Percentiles rank a stretch among this genome's conserved stretches.
Conservation (phyloP, 2,113 vertebrate species). For the Balaeniceps rex region DNA sequence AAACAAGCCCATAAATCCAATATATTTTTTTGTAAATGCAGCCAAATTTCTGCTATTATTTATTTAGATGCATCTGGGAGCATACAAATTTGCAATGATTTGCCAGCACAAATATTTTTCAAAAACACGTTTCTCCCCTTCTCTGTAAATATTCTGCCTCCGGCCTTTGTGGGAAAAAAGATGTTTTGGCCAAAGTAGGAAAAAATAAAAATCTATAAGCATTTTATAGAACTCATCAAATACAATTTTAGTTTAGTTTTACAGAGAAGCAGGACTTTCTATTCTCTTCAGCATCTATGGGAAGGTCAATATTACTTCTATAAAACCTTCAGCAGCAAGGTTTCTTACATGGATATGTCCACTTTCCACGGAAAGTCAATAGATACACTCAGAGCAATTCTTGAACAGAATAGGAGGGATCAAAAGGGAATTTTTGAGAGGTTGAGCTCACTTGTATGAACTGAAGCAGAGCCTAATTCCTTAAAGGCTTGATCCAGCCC, state of each 20-base stretch:
- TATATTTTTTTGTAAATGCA: not conserved
- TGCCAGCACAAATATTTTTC: constrained; percentile 12
- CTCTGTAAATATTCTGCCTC: constrained; percentile 5
- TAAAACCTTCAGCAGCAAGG: not conserved
- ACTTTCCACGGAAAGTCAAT: not conserved
- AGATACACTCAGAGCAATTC: not conserved
- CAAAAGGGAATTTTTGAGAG: not conserved
- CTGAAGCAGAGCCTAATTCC: not conserved
- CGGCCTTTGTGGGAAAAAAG: not conserved
- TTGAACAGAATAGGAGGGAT: not conserved
- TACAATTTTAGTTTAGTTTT: constrained; percentile 16
- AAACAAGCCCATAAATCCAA: not conserved
- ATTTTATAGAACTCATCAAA: constrained; percentile 44
- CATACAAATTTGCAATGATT: not conserved
- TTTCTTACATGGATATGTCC: not conserved
- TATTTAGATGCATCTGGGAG: constrained; percentile 25
- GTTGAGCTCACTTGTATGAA: not conserved
- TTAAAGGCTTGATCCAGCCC: not conserved
- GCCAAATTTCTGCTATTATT: constrained; percentile 7
- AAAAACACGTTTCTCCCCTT: not conserved
- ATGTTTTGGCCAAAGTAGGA: not conserved
- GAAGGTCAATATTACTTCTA: not conserved
- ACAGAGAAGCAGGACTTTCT: not conserved
- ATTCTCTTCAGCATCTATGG: not conserved
- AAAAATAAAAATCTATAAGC: constrained; percentile 32